Base-by-base conservation (phyloP, 1,140 invertebrate genomes). In the Penaeus vannamei region DNA sequence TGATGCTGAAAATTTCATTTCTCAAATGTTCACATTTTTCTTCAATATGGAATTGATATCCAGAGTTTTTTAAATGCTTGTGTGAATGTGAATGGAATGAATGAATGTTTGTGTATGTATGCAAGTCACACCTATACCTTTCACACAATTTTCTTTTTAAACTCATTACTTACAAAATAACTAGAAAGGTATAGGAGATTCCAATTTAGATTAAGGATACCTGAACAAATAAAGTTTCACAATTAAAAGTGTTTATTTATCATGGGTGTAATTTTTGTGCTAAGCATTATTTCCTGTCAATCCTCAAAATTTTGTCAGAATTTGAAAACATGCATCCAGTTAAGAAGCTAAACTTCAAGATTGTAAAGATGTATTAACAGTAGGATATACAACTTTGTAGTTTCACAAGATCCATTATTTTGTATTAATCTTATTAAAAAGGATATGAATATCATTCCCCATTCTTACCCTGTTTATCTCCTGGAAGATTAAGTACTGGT, bases 151-250 rank as follows among this genome's bases (percentile, higher is more conserved):
- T 26, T 79, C 60, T 81, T 81, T 59, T 26, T 81, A 26, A 32
- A 77, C 22, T 81, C n/a, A 81, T 59, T 81, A 81, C 53, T 81
- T 77, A 77, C 42, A 77, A 77, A 77, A 20, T 77, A 77, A 77
- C 4, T 77, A 17, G 46, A 26, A 81, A 81, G 46, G 79, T 81
- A 59, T 36, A 59, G 79, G 79, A 59, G 22, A 59, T 81, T 81
- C 60, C 79, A 59, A 59, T 59, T 26, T 81, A 81, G 79, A 81
- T 26, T 81, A 81, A 81, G 79, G 79, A 81, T 53, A 81, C 29
- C 60, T 81, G 46, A 81, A 81, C 79, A 53, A 81, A 59, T 81
- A 81, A 81, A 81, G 79, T 81, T 81, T 81, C 46, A 81, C 79
- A 81, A 81, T 59, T 81, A 81, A 53, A 53, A 53, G 53, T 53